phyloP scores from a whole-genome alignment of 2,888 invertebrate species.

The Idaea aversata region DNA sequence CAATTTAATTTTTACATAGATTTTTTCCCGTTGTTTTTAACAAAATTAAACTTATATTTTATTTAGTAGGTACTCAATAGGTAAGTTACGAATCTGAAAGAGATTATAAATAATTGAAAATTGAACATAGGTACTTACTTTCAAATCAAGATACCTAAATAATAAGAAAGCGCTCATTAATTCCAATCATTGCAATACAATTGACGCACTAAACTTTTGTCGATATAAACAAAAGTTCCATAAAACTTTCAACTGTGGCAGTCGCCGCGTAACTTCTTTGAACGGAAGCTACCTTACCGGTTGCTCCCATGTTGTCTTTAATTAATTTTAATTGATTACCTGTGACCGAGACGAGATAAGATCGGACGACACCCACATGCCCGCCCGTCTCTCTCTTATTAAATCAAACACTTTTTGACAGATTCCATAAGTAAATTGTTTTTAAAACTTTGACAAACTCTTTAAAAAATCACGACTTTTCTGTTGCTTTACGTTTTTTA shows the following conservation, averaged over 20 bases:
- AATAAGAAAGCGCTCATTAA: neutral
- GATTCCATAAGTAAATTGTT: neutral
- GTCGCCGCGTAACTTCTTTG: slow-evolving; percentile 31
- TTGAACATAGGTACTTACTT: no score
- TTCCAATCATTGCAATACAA: neutral
- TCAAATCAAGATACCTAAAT: no score
- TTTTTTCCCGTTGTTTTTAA: no score
- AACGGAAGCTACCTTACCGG: slow-evolving; percentile 51
- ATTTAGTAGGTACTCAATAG: no score
- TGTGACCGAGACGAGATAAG: slow-evolving; percentile 20
- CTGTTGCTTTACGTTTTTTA: neutral
- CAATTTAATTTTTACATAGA: no score
- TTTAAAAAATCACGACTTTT: neutral
- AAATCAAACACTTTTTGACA: slow-evolving; percentile 12
- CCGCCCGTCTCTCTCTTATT: slow-evolving; percentile 17
- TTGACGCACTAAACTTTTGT: neutral
- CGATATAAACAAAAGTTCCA: neutral
- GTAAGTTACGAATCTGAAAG: no score
- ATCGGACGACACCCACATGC: slow-evolving; percentile 5
- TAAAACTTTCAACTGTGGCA: neutral
- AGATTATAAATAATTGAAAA: no score
- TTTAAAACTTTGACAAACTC: neutral
- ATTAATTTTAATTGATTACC: slow-evolving; percentile 44
- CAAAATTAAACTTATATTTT: no score
- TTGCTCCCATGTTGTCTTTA: slow-evolving; percentile 27